Percentiles rank a stretch among this genome's conserved stretches.
Evolutionary conservation across 2,888 invertebrate species (phyloP).

Genomic region (Drosophila merina): DNA sequence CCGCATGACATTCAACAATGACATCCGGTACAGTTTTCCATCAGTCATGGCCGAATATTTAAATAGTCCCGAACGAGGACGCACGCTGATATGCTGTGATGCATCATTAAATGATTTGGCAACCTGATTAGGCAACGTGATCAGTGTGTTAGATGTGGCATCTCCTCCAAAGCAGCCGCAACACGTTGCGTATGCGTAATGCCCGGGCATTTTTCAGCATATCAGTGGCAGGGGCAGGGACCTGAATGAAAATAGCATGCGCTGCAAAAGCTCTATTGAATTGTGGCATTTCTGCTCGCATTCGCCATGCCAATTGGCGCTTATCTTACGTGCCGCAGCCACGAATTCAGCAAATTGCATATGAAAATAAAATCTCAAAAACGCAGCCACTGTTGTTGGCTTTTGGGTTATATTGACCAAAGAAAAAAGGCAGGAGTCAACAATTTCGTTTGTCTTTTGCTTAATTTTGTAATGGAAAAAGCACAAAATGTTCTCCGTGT

Average conservation of each 20-base stretch:
- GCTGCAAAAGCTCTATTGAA: conserved; percentile 30
- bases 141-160: conserved; percentile 31
- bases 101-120: conserved; percentile 64
- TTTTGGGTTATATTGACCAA: conserved; percentile 24
- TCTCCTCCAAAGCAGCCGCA: conserved; percentile 10
- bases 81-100: conserved; percentile 10
- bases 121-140: conserved; percentile 56
- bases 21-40: conserved; percentile 10
- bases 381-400: conserved; percentile 13
- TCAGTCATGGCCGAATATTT: conserved; percentile 42
- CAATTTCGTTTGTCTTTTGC: neutral
- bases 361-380: neutral
- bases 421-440: neutral
- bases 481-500: neutral
- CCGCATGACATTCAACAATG: conserved; percentile 20
- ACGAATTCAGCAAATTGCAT: conserved; percentile 20
- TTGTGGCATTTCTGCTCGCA: conserved; percentile 31
- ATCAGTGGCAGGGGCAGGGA: conserved; percentile 36
- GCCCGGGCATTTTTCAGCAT: conserved; percentile 24
- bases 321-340: conserved; percentile 69
- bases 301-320: conserved; percentile 57
- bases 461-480: neutral
- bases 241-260: conserved; percentile 47
- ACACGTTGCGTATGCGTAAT: conserved; percentile 40
- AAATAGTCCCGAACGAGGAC: conserved; percentile 23